Percentiles rank a stretch among this genome's conserved stretches.
These are phyloP conservation scores for Actinernus sp. DNA, from an alignment of 92 coral and sea anemone species.

Conservation along the genomic window DNA sequence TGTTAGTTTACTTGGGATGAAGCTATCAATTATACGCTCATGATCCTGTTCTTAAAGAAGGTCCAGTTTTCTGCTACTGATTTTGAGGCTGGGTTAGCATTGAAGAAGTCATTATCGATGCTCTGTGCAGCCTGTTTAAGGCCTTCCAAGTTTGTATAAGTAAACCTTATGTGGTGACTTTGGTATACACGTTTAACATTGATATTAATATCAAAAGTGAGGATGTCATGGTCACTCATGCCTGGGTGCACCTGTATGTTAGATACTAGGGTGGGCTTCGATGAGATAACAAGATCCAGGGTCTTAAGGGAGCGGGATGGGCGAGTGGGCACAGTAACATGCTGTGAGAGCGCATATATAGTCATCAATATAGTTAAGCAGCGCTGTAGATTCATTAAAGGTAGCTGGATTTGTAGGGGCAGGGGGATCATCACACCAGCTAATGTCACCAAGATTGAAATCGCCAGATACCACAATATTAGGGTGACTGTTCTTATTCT, in stretches of 20 bases:
- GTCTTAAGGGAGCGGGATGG: constrained; percentile 61
- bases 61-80: constrained; percentile 39
- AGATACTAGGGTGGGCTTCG: constrained; percentile 17
- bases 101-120: constrained; percentile 33
- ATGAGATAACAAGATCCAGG: constrained; percentile 31
- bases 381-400: too few species aligned
- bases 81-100: constrained; percentile 14
- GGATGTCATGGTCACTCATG: constrained; percentile 44
- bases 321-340: constrained; percentile 43
- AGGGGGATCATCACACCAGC: constrained; percentile 34
- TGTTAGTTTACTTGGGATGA: constrained; percentile 25
- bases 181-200: constrained; percentile 31
- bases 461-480: too few species aligned
- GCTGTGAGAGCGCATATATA: constrained; percentile 58
- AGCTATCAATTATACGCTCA: not conserved
- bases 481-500: too few species aligned
- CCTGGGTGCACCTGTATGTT: constrained; percentile 31
- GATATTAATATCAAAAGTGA: constrained; percentile 31
- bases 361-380: too few species aligned
- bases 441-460: constrained; percentile 58
- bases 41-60: not conserved
- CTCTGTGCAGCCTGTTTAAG: constrained; percentile 9
- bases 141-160: constrained; percentile 52
- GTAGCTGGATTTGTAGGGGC: constrained; percentile 18
- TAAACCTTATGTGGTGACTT: constrained; percentile 43